These are phyloP conservation scores for Sorex maritimensis DNA, from an alignment of 2,797 vertebrate species.

Conservation along the genomic window DNA sequence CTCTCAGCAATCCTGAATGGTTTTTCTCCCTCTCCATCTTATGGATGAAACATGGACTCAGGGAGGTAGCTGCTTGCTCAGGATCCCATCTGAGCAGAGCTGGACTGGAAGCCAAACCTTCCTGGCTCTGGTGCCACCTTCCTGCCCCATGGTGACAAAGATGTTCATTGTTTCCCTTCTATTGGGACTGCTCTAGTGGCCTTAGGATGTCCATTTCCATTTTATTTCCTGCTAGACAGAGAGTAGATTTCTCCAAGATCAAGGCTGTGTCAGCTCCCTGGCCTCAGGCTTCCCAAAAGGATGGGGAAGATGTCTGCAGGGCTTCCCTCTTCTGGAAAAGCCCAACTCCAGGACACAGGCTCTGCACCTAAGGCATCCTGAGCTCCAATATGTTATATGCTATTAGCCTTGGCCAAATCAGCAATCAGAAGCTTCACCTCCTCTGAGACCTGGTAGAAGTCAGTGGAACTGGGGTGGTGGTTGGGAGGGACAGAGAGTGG, in stretches of 20 bases:
- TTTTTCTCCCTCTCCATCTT: background rate
- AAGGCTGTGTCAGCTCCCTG: accelerated
- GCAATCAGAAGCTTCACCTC: background rate
- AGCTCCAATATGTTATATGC: background rate
- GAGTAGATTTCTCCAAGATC: background rate
- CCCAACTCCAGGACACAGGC: background rate
- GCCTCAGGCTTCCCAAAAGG: background rate
- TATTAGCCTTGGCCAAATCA: background rate
- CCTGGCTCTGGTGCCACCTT: background rate
- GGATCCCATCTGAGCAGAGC: background rate
- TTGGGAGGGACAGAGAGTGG: background rate
- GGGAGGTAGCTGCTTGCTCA: background rate
- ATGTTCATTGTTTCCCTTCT: background rate
- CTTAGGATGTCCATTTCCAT: background rate
- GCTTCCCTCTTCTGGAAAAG: background rate
- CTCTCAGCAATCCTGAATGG: background rate
- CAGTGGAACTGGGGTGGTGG: background rate
- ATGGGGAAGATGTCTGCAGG: accelerated
- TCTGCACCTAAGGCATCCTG: background rate
- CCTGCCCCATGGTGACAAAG: accelerated
- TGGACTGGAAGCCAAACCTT: background rate
- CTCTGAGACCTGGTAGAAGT: background rate
- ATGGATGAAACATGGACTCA: background rate
- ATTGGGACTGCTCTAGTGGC: background rate
- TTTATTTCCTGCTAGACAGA: background rate